A percentile compares a stretch with the other conserved stretches of the same genome.
phyloP scores from a whole-genome alignment of 1,140 invertebrate species.

The Drosophila persimilis region DNA sequence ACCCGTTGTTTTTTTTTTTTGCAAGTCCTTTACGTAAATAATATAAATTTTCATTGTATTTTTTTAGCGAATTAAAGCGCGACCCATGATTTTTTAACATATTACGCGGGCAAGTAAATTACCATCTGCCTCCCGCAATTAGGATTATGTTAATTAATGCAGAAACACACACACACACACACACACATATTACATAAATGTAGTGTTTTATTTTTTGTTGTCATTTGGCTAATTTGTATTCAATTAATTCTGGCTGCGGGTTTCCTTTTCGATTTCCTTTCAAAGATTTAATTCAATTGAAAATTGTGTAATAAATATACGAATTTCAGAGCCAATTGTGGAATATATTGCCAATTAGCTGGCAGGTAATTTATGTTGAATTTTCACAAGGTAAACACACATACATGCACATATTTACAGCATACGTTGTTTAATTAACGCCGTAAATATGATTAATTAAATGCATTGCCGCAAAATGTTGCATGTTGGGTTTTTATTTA shows the following conservation, averaged over 20 bases:
- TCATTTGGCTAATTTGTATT: slow-evolving; percentile 37
- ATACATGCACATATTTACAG: background rate
- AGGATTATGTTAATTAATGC: slow-evolving; percentile 27
- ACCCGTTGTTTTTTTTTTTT: too few species aligned
- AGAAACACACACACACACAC: background rate
- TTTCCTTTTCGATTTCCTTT: slow-evolving; percentile 14
- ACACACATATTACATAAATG: too few species aligned
- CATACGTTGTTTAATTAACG: slow-evolving; percentile 55
- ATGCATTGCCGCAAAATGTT: slow-evolving; percentile 18
- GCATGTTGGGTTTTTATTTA: slow-evolving; percentile 7
- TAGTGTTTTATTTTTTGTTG: background rate
- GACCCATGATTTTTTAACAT: background rate
- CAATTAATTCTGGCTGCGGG: slow-evolving; percentile 24
- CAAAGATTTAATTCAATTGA: slow-evolving; percentile 31
- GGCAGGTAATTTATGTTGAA: slow-evolving; percentile 58
- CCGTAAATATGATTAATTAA: slow-evolving; percentile 51
- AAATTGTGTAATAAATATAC: slow-evolving; percentile 19
- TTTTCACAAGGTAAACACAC: slow-evolving; percentile 25
- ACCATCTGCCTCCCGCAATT: slow-evolving; percentile 8
- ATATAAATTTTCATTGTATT: slow-evolving; percentile 1
- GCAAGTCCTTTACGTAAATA: background rate
- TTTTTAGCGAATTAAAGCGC: background rate
- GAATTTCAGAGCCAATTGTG: slow-evolving; percentile 45
- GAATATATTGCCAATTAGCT: slow-evolving; percentile 71
- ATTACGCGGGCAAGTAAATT: background rate